These are phyloP conservation scores for Eurystomus gularis DNA, from an alignment of 2,113 vertebrate species.

Conservation along the genomic window DNA sequence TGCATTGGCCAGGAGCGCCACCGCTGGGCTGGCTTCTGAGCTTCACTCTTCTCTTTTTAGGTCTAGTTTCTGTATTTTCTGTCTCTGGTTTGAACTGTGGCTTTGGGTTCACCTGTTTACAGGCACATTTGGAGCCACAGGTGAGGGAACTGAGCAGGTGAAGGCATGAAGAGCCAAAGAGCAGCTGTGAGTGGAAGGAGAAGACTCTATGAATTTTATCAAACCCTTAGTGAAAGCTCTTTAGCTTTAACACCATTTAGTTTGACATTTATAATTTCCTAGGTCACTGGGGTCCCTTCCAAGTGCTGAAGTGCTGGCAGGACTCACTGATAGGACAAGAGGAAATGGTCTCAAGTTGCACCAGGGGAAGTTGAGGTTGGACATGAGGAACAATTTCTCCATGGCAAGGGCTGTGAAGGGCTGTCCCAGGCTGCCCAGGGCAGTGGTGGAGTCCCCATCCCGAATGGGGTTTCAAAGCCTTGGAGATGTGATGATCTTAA, in stretches of 20 bases:
- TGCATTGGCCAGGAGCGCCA: not conserved
- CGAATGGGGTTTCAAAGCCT: not conserved
- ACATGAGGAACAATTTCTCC: not conserved
- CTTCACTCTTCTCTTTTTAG: not conserved
- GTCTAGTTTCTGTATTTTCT: not conserved
- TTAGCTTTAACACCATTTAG: not conserved
- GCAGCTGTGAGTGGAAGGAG: not conserved
- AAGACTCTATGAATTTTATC: not conserved
- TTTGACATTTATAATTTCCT: not conserved
- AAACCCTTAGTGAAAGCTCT: not conserved
- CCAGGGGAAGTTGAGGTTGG: not conserved
- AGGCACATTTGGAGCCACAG: accelerated
- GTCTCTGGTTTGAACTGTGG: not conserved
- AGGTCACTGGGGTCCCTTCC: not conserved
- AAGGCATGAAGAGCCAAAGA: not conserved
- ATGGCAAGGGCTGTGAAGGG: not conserved
- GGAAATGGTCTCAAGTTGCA: not conserved
- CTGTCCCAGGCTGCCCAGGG: not conserved
- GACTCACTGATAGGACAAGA: not conserved
- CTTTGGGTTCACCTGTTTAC: not conserved
- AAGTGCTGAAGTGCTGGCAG: not conserved
- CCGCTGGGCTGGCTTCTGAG: not conserved
- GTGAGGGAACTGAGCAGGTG: not conserved
- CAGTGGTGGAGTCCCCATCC: not conserved
- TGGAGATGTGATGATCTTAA: not conserved